These are phyloP conservation scores for Gymnodraco acuticeps DNA, from an alignment of 2,797 vertebrate genomes.

Conservation along the genomic window DNA sequence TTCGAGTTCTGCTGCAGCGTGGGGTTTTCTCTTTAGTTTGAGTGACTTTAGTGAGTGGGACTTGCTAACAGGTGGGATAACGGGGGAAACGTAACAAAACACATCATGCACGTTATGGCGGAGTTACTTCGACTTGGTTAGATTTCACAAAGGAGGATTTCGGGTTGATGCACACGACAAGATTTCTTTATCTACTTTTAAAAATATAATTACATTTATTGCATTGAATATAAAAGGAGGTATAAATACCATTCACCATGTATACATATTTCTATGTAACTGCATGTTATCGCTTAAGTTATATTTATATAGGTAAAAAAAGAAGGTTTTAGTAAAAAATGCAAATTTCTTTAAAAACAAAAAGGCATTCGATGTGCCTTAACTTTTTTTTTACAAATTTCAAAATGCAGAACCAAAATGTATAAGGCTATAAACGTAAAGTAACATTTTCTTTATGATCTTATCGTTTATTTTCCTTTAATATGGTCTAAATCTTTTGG, in stretches of 20 bases:
- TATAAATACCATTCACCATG: not conserved
- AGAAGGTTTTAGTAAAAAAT: too few relatives aligned
- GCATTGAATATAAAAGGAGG: not conserved
- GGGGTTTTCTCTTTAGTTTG: constrained; percentile 37
- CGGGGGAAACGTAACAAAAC: constrained; percentile 39
- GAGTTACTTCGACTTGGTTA: constrained; percentile 72
- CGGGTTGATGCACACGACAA: constrained; percentile 58
- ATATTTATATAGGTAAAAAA: too few relatives aligned
- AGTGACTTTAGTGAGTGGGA: constrained; percentile 27
- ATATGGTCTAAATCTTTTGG: not conserved
- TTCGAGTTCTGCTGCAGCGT: constrained; percentile 4
- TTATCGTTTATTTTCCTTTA: not conserved
- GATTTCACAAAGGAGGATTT: constrained; percentile 53
- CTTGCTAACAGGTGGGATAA: constrained; percentile 39
- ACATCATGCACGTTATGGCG: constrained; percentile 70
- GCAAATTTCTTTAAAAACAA: not conserved
- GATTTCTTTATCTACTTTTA: constrained; percentile 23
- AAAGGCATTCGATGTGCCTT: not conserved
- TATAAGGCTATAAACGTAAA: not conserved
- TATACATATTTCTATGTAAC: not conserved
- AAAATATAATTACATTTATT: not conserved
- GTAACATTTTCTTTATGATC: not conserved
- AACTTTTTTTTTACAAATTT: not conserved
- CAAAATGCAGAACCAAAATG: not conserved
- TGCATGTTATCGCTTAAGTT: not conserved